Evolutionary conservation across 1,140 invertebrate species (phyloP), one percentile per base, ranked within the genome.

Genomic region (Halictus rubicundus): DNA sequence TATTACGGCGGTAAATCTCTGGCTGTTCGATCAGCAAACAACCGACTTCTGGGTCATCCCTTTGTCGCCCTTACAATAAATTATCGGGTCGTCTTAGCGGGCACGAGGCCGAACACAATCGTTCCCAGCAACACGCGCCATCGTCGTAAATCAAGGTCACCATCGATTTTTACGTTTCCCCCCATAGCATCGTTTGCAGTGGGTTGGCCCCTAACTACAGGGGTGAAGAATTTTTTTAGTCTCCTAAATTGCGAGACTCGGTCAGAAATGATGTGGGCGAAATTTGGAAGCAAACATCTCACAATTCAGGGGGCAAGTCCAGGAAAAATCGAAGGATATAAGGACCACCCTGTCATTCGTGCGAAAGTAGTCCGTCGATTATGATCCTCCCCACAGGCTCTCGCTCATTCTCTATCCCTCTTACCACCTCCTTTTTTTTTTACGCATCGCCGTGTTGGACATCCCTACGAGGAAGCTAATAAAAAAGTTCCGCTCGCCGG

Each of bases 91-190:
- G 78, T 82, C 81, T 80, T 82, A 75, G 78, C 42, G 70, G 32
- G 65, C 49, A 80, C 70, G 65, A 59, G 66, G 71, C 78, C 46
- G 72, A 74, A 69, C 82, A 66, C 82, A 66, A 81, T 77, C 60
- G 72, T 81, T 63, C 79, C 23, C 27, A 49, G 78, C 72, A 83
- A 83, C 81, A 83, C 80, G 82, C 74, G 82, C 68, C 77, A 73
- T 85, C 77, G 72, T 77, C 77, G 66, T 85, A 85, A 85, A 85
- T 85, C 83, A 80, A 80, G 37, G 23, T 21, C 9, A 2, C 21
- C 54, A 23, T 49, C 71, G 71, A 82, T 83, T 77, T 80, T 81
- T 72, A 54, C 81, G 65, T 68, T 25, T 54, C 54, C 65, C n/a
- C 21, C 19, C 68, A n/a, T n/a, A n/a, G n/a, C n/a, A n/a, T 65